These are phyloP conservation scores for Sturnira hondurensis DNA, from an alignment of 2,113 vertebrate species.

Conservation along the genomic window DNA sequence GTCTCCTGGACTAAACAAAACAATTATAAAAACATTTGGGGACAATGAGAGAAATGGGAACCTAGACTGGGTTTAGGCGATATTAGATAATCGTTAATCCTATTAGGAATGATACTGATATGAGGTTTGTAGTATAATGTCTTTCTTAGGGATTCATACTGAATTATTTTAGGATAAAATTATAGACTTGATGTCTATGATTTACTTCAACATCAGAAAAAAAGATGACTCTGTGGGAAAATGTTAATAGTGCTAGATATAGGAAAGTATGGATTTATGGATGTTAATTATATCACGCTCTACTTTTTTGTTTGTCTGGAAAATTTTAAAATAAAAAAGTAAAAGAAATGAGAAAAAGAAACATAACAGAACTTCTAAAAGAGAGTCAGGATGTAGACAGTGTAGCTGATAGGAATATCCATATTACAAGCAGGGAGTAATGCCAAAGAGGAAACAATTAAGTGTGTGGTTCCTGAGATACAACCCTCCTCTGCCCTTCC, in stretches of 20 bases:
- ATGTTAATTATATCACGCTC: neutral
- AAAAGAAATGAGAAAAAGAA: neutral
- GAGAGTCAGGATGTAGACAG: neutral
- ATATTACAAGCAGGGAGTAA: neutral
- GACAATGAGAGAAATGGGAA: neutral
- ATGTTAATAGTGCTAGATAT: neutral
- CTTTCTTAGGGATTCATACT: neutral
- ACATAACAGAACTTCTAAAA: neutral
- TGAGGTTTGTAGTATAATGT: neutral
- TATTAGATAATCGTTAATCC: neutral
- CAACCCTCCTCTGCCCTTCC: rapidly evolving
- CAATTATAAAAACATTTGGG: neutral
- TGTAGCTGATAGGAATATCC: neutral
- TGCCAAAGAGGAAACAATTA: neutral
- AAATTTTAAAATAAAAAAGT: neutral
- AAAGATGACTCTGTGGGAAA: neutral
- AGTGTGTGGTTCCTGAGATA: neutral
- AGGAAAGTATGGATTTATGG: neutral
- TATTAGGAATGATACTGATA: neutral
- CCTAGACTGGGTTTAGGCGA: neutral
- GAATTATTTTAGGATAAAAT: neutral
- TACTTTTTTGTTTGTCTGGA: constrained; percentile 1
- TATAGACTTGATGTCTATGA: neutral
- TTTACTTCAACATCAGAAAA: neutral
- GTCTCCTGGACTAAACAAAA: neutral